Base-by-base conservation (phyloP, 2,888 invertebrate species). In the Cheilosia soror region DNA sequence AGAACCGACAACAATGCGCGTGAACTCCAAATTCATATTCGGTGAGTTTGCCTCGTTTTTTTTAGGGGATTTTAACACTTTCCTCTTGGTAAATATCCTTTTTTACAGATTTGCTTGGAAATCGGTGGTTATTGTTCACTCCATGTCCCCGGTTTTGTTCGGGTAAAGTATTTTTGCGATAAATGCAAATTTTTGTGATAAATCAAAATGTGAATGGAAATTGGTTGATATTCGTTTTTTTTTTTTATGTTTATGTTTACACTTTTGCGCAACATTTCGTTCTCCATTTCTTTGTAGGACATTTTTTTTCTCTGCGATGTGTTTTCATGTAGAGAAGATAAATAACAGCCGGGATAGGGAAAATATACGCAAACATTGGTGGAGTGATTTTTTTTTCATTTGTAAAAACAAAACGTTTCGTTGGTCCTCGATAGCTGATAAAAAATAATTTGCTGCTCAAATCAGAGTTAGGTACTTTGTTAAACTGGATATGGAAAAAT, bases 191-290 rank as follows among this genome's bases (percentile, higher is more conserved):
- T 76, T 76, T 42, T 40, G 68, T 11, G 58, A 76, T 76, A 76
- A 76, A 76, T 76, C 76, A 76, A 76, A 76, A 76, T 76, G 68
- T 68, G 66, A 68, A 76, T 76, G 42, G 76, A 60, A 76, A 76
- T 68, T 76, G 55, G 73, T 66, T 58, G 63, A 27, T 57, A 65
- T 51, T 25, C 9, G 9, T 13, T 42, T n/a, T 49, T 6, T 20
- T 51, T 9, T 25, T 29, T 58, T 47, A 25, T 58, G n/a, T n/a
- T 20, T 20, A 20, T 20, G 2, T 31, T 44, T 20, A 29, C 20
- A n/a, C 7, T n/a, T 37, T 27, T n/a, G 40, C 29, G 5, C 20
- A 5, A 49, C 5, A 49, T 49, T 53, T 53, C 15, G 20, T 62
- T n/a, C 44, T 6, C 44, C 29, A 27, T 4, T 15, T 9, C 15